Evolutionary conservation across 2,888 invertebrate genomes (phyloP), one percentile per base, ranked within the genome.

Genomic region (Drosophila buzzatii): DNA sequence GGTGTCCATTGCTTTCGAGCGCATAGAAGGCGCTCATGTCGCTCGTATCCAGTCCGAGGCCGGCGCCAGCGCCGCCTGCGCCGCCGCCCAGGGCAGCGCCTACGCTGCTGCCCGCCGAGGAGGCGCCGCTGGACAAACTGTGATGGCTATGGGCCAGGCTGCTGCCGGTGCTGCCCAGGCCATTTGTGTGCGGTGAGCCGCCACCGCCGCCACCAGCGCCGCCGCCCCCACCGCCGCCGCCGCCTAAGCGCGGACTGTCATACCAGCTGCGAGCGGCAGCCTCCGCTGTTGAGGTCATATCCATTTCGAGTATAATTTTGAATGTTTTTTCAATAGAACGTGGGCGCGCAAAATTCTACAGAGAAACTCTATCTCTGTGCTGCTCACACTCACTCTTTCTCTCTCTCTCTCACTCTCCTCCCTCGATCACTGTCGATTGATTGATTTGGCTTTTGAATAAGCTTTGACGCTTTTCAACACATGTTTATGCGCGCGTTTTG

Each of bases 201-300:
- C 91, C 91, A 39, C 92, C 92, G 47, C 92, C 92, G 61, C 92
- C 92, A 44, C 92, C 92, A 44, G 92, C 92, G 49, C 92, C 92
- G 64, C 93, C 92, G 62, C 93, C 92, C 64, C 93, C 92, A 51
- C 93, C 92, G 64, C 92, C 92, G 67, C 93, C 92, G 67, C 93
- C 92, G 52, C 92, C 92, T 71, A 93, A 85, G 73, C 93, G 92
- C 86, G 93, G 93, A 91, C 91, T 93, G 74, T 93, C 93, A 77
- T 93, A 93, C 93, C 93, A 93, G 90, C 93, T 93, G 88, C 93
- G 93, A 75, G 93, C 93, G 86, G 93, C 93, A 88, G 93, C 92
- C 91, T 93, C 93, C 87, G 93, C 93, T 90, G 93, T 93, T 87
- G 93, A 93, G 85, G 93, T 93, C 93, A 93, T 93, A 93, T 93